Evolutionary conservation across 2,113 vertebrate species (phyloP), one percentile per base, ranked within the genome.

Genomic region (Burhinus oedicnemus): DNA sequence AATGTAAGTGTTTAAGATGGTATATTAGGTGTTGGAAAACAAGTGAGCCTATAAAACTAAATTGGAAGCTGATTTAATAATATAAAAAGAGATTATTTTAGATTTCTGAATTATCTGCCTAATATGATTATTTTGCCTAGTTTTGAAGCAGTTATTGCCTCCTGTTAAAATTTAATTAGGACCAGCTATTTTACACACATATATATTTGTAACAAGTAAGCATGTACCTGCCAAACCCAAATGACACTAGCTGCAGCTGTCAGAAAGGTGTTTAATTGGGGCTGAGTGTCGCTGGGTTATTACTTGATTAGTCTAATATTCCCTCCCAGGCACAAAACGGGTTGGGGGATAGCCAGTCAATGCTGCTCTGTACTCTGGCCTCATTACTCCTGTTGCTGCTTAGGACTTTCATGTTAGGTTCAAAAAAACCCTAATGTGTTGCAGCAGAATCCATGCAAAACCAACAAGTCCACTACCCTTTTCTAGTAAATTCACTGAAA

Each of bases 101-200:
- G 68, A 83, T 86, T 91, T 95, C 72, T 81, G 64, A 84, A 36
- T 95, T 94, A 77, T 87, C 81, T 90, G 58, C 52, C n/a, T 49
- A 84, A 69, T 77, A 80, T 6, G 54, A 84, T 55, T 57, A 54
- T 79, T 84, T 94, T 87, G 40, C 64, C 27, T 77, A 25, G 38
- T 81, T 94, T 83, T 87, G 47, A 71, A 90, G 62, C 62, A 66
- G 52, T 87, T 80, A 87, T 42, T 71, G 29, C 68, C 64, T 84
- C 72, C 62, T 80, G 42, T 71, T 80, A 83, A 92, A 96, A 84
- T 75, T 92, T 94, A 87, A 96, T 80, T 92, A 71, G 32, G 51
- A 62, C 36, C 78, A 68, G 52, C 51, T 76, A 83, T 91, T 93
- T 89, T 76, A 89, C 27, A 52, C 78, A 60, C 77, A 89, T 62